Evolutionary conservation across 2,113 vertebrate genomes (phyloP).

Genomic region (Rhynchopsitta pachyrhyncha): DNA sequence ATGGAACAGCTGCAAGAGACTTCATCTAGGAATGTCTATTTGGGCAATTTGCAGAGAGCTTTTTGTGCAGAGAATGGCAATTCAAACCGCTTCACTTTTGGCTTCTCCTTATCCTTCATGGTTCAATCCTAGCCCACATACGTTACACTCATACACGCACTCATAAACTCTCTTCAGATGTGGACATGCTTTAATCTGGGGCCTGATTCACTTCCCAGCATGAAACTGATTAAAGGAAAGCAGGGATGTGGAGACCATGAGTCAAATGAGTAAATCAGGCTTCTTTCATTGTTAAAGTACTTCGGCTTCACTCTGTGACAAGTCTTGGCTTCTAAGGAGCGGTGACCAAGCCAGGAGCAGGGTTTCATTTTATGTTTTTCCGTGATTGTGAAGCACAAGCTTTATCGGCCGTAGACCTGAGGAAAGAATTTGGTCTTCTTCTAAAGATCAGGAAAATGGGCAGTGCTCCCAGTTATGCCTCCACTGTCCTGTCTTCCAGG

Average conservation of each 20-base stretch:
- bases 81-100: not conserved
- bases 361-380: not conserved
- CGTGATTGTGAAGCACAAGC: not conserved
- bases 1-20: not conserved
- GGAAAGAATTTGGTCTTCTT: not conserved
- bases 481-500: not conserved
- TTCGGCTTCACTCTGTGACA: not conserved
- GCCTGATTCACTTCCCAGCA: not conserved
- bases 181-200: not conserved
- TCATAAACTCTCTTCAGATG: not conserved
- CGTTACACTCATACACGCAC: accelerated
- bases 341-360: not conserved
- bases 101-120: not conserved
- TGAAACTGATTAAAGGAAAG: not conserved
- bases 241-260: not conserved
- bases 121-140: not conserved
- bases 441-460: not conserved
- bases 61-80: not conserved
- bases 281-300: not conserved
- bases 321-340: not conserved
- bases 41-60: not conserved
- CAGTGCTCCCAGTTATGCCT: not conserved
- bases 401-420: not conserved
- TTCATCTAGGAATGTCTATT: not conserved
- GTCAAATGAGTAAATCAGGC: not conserved